Evolutionary conservation across 2,888 invertebrate genomes (phyloP).

Genomic region (Acanthosoma haemorrhoidale): DNA sequence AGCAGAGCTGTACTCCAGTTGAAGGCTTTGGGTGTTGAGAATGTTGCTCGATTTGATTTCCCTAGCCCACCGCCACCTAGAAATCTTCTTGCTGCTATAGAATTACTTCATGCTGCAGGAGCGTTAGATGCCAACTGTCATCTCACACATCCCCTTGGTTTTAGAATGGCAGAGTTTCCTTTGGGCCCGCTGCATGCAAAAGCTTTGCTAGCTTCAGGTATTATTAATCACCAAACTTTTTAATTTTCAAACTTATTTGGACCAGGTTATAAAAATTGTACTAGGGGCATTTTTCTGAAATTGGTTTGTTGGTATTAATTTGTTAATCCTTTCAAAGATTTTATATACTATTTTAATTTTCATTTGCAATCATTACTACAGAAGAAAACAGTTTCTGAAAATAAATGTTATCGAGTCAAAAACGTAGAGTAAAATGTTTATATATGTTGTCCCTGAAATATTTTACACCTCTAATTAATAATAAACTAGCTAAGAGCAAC

Average conservation of each 20-base stretch:
- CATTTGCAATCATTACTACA: no score
- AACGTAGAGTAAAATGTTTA: no score
- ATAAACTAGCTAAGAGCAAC: no score
- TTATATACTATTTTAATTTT: neutral
- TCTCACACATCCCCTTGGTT: constrained; percentile 71
- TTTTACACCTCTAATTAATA: no score
- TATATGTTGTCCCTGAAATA: no score
- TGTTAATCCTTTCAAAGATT: neutral
- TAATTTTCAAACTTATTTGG: neutral
- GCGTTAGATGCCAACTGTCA: constrained; percentile 73
- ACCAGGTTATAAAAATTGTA: neutral
- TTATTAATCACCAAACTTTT: constrained; percentile 38
- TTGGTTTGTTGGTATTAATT: neutral
- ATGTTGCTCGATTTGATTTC: constrained; percentile 85
- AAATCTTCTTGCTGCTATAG: constrained; percentile 63
- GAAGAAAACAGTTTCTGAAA: no score
- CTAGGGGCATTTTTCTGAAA: neutral
- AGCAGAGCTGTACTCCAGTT: constrained; percentile 79
- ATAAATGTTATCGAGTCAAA: no score
- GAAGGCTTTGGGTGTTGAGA: constrained; percentile 90
- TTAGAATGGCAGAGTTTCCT: constrained; percentile 87
- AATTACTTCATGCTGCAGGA: constrained; percentile 77
- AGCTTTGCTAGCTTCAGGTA: constrained; percentile 71
- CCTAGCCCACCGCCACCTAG: constrained; percentile 83
- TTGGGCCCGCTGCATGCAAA: constrained; percentile 80